Evolutionary conservation across 1,140 invertebrate genomes (phyloP).

Genomic region (Argopecten irradians): DNA sequence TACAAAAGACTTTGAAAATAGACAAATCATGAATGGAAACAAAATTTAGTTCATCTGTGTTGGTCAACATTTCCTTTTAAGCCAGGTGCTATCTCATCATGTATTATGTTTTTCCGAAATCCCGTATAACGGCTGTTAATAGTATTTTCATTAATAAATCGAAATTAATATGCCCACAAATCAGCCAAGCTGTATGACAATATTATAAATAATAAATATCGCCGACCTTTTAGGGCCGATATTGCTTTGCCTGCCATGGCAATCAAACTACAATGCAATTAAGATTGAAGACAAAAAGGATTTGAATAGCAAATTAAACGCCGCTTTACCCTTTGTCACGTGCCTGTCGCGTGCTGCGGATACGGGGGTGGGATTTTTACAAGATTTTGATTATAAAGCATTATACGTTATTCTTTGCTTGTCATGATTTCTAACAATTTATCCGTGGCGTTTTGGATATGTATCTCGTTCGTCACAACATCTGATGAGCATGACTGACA

Average conservation of each 20-base stretch:
- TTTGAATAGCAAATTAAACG: neutral
- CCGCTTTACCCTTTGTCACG: neutral
- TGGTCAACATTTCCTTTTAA: too few species aligned
- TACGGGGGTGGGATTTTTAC: neutral
- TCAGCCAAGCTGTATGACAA: too few species aligned
- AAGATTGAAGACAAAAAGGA: neutral
- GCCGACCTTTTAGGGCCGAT: too few species aligned
- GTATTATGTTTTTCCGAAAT: too few species aligned
- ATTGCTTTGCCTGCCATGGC: neutral
- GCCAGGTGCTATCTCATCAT: too few species aligned
- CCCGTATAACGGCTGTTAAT: too few species aligned
- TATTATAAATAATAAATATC: too few species aligned
- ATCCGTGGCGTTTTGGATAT: neutral
- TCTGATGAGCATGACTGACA: conserved; percentile 12
- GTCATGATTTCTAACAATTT: conserved; percentile 17
- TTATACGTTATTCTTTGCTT: neutral
- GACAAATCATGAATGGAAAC: too few species aligned
- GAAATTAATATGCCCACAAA: too few species aligned
- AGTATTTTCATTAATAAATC: too few species aligned
- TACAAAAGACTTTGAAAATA: too few species aligned
- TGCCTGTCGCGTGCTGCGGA: neutral
- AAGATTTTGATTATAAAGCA: neutral
- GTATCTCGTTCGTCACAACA: neutral
- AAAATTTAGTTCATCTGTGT: too few species aligned
- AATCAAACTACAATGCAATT: neutral